Evolutionary conservation across 2,113 vertebrate genomes (phyloP).

Genomic region (Bufo gargarizans): DNA sequence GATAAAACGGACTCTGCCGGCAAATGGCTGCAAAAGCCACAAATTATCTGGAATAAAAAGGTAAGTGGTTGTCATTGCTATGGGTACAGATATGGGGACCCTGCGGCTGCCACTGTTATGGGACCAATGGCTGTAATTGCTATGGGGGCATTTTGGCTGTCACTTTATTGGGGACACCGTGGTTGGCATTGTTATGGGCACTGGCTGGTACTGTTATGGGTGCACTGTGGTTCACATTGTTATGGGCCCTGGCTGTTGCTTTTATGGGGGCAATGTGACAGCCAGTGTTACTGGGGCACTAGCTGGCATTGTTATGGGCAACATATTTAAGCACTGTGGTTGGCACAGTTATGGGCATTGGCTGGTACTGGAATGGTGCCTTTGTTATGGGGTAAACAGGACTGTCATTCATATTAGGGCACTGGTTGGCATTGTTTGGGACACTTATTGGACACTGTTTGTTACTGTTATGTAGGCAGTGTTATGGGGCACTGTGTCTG

Average conservation of each 20-base stretch:
- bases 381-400: background rate
- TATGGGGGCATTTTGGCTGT: background rate
- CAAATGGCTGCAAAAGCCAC: constrained; percentile 65
- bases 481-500: background rate
- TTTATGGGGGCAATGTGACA: background rate
- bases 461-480: background rate
- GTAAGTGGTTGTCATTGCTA: background rate
- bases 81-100: background rate
- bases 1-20: constrained; percentile 64
- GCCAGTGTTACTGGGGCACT: background rate
- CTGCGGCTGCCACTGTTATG: background rate
- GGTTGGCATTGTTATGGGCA: background rate
- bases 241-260: background rate
- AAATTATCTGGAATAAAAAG: constrained; percentile 67
- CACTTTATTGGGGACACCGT: background rate
- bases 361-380: too few species aligned
- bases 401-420: background rate
- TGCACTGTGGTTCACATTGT: background rate
- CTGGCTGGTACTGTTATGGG: background rate
- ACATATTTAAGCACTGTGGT: too few species aligned
- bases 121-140: background rate
- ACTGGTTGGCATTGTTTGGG: background rate
- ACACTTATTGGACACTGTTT: background rate
- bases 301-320: background rate
- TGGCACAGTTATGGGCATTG: too few species aligned